Conservation (phyloP, 2,113 vertebrate genomes). For the Nettapus auritus region DNA sequence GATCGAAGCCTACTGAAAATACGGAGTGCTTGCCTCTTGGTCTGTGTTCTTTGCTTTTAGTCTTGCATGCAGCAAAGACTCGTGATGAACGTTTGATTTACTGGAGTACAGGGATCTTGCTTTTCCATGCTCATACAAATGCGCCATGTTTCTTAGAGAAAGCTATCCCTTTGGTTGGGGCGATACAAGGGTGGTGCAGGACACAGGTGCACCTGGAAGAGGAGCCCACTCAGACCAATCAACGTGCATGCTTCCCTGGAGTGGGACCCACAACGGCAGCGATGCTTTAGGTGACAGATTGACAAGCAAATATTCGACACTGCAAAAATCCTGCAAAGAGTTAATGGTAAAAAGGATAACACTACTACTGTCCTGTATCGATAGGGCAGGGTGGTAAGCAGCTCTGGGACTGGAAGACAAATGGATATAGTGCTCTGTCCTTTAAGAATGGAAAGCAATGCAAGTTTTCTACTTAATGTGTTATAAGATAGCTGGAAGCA, state of each 20-base stretch:
- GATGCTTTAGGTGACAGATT: not conserved
- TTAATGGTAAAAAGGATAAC: not conserved
- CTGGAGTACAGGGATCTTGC: not conserved
- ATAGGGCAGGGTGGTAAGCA: not conserved
- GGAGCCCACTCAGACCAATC: not conserved
- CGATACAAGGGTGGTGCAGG: not conserved
- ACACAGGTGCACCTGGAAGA: not conserved
- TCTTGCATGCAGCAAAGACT: not conserved
- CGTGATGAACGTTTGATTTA: not conserved
- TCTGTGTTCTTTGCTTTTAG: not conserved
- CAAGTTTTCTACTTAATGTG: not conserved
- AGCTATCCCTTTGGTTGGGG: not conserved
- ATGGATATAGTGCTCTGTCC: not conserved
- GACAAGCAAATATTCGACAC: too few species aligned
- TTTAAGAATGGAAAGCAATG: not conserved
- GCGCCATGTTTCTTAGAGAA: not conserved
- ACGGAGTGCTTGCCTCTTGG: not conserved
- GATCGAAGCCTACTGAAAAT: not conserved
- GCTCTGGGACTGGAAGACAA: not conserved
- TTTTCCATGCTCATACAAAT: not conserved
- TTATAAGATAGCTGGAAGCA: not conserved
- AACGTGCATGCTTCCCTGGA: rapidly evolving
- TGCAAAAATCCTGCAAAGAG: not conserved
- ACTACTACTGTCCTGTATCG: not conserved
- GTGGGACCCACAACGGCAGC: rapidly evolving